Evolutionary conservation across 2,888 invertebrate species (phyloP).

Genomic region (Hirudinaria manillensis): DNA sequence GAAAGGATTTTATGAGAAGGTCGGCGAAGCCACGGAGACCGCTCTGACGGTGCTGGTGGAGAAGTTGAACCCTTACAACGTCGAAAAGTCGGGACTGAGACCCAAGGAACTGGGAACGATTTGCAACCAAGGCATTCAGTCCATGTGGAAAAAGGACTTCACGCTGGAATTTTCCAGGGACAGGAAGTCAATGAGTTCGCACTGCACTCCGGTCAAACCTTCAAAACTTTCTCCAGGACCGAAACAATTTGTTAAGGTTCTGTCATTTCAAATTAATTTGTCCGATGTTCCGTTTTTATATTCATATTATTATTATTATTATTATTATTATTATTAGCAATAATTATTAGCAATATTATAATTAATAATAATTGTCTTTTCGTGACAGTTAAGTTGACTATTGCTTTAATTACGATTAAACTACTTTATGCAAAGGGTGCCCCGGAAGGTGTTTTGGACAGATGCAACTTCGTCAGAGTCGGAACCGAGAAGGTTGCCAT

Average conservation of each 20-base stretch:
- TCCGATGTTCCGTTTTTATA: not conserved
- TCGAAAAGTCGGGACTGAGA: constrained; percentile 79
- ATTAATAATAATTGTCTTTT: too few relatives aligned
- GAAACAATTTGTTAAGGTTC: constrained; percentile 79
- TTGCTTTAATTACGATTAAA: not conserved
- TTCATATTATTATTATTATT: too few relatives aligned
- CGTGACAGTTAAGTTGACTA: too few relatives aligned
- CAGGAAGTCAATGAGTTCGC: constrained; percentile 99
- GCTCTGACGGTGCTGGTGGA: constrained; percentile 95
- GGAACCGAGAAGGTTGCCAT: constrained; percentile 85
- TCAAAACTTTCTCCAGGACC: constrained; percentile 72
- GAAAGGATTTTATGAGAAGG: constrained; percentile 95
- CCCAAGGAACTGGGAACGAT: constrained; percentile 76
- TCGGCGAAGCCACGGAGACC: constrained; percentile 98
- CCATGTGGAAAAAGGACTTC: constrained; percentile 99
- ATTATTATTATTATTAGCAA: too few relatives aligned
- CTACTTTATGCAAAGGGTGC: constrained; percentile 65
- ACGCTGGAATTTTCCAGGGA: constrained; percentile 99
- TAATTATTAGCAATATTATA: too few relatives aligned
- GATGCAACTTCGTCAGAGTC: constrained; percentile 93
- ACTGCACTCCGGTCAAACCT: constrained; percentile 83
- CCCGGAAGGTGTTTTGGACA: constrained; percentile 91
- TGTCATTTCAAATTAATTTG: not conserved
- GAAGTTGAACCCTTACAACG: constrained; percentile 91
- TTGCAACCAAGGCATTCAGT: constrained; percentile 74